Percentiles rank a stretch among this genome's conserved stretches.
Evolutionary conservation across 2,113 vertebrate species (phyloP).

Genomic region (Peucedramus taeniatus): DNA sequence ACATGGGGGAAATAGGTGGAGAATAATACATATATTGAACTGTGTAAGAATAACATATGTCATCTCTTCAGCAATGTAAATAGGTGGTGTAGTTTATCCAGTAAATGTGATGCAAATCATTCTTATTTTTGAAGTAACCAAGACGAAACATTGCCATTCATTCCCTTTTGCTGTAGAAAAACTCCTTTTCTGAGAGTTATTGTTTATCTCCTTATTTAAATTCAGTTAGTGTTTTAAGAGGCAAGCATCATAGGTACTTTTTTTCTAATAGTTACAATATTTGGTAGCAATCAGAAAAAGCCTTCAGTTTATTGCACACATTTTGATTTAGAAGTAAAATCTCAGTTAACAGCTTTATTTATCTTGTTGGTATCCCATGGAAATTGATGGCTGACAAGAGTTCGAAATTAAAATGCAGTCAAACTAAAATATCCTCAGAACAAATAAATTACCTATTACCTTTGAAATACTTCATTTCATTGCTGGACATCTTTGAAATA

Average conservation of each 20-base stretch:
- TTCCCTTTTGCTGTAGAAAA: neutral
- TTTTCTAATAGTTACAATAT: neutral
- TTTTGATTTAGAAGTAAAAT: neutral
- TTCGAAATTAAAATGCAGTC: neutral
- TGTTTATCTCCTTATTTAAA: neutral
- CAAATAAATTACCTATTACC: neutral
- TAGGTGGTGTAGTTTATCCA: neutral
- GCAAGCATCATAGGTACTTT: neutral
- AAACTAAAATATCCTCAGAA: neutral
- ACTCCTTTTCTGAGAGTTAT: neutral
- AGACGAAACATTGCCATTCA: neutral
- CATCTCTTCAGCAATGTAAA: neutral
- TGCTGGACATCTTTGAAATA: neutral
- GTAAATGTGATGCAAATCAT: neutral
- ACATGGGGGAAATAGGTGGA: neutral
- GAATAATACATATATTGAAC: neutral
- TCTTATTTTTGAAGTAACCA: neutral
- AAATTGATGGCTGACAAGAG: neutral
- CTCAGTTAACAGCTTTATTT: neutral
- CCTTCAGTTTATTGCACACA: neutral
- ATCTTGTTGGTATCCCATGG: neutral
- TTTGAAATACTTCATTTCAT: neutral
- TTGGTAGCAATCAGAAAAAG: neutral
- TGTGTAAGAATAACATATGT: neutral
- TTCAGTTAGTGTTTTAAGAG: neutral